Base-by-base conservation (phyloP, 64 coral and sea anemone species). In the Orbicella faveolata region DNA sequence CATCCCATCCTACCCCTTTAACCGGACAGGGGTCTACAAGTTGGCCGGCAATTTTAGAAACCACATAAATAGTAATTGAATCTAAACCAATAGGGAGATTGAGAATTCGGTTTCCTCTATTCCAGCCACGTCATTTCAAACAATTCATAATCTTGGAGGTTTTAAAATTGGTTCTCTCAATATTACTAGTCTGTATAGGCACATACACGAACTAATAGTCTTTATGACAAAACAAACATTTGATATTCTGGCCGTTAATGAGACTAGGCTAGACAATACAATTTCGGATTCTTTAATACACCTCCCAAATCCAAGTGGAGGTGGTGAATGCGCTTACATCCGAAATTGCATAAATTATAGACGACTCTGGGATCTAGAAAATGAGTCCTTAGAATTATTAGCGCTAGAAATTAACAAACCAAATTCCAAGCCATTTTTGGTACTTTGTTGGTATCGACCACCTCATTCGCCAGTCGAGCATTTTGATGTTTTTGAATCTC, bases 391-490 rank as follows among this genome's bases (percentile, higher is more conserved):
- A 75, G 73, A 75, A 14, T 3, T 34, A 75, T 34, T 75, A 16
- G 74, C 74, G 12, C 9, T 75, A 75, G 77, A 83, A 74, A 25
- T 75, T 6, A 87, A 12, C 6, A 64, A 89, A 74, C 73, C 87
- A 19, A 89, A 89, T 78, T 57, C 75, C 9, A 77, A 78, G 17
- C 21, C 52, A 62, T 89, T 89, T 79, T 33, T 79, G 10, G 75
- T 64, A 18, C 61, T 34, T 61, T 78, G 41, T 15, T 89, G 87
- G 87, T 89, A 89, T 79, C 41, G 25, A 64, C 87, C 75, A 21
- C 74, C 75, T 21, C 75, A 62, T 20, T 77, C 75, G 48, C 74
- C 74, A 30, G 53, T 20, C 17, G 87, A 79, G 3, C 5, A 54
- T 36, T 78, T 79, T 78, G 75, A 89, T 59, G 55, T 30, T 26